Evolutionary conservation across 2,888 invertebrate species (phyloP), one percentile per base, ranked within the genome.

Genomic region (Crocallis elinguaria): DNA sequence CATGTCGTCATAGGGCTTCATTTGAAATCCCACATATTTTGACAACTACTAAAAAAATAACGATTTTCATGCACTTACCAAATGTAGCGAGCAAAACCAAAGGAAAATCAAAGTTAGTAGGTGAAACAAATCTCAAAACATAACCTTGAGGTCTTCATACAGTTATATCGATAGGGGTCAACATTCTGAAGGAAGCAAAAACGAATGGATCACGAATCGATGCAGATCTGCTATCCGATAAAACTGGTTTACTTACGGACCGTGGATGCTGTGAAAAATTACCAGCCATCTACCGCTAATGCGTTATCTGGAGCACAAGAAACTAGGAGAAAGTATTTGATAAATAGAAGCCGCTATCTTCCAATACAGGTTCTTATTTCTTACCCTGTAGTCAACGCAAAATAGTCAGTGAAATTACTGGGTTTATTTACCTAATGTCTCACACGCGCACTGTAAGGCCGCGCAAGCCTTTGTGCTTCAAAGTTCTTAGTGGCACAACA

Each of bases 141-240:
- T 54, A 49, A 58, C 62, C 58, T 57, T 60, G 58, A 60, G 53
- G 45, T 59, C 60, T 52, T 32, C 42, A 35, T 51, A 64, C 64
- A 62, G 62, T 60, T 62, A 60, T 38, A 36, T 41, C 51, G 29
- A 44, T 53, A 52, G 60, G 42, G 64, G 54, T 62, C 62, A 60
- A 60, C 30, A 62, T 56, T 60, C 60, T 50, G 8, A 41, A 45
- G 39, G 30, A 44, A 30, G 49, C 58, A 62, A 64, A 62, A 58
- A 64, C 39, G n/a, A 49, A 45, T 56, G 27, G 46, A 48, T 52
- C 43, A 50, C 32, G 41, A 43, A 54, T 49, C 38, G 49, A 43
- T 56, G 48, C 48, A 55, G 42, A 58, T 57, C 12, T 36, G 16
- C 23, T 8, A 6, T 38, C 7, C 5, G 51, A 52, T 52, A 44